phyloP scores from a whole-genome alignment of 2,797 vertebrate genomes.

The Leptodactylus fallax region DNA sequence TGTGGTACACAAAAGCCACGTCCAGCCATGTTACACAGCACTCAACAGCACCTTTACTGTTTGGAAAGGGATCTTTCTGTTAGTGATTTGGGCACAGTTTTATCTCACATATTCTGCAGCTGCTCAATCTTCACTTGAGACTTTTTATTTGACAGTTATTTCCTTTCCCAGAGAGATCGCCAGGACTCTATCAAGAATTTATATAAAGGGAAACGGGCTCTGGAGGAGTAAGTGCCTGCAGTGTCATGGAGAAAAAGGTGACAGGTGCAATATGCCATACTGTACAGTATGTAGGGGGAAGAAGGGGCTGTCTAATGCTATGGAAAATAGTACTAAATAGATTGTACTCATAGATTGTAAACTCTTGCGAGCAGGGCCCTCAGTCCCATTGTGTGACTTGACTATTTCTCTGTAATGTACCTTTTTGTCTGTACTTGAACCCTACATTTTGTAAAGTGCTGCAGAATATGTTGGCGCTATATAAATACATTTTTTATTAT shows the following conservation, averaged over 20 bases:
- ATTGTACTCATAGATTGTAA: too few species aligned
- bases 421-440: too few species aligned
- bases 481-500: too few species aligned
- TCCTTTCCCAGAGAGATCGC: constrained; percentile 67
- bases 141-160: constrained; percentile 75
- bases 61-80: background rate
- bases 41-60: constrained; percentile 27
- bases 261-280: background rate
- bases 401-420: too few species aligned
- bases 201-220: constrained; percentile 63
- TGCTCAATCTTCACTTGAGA: constrained; percentile 56
- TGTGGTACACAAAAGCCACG: background rate
- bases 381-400: too few species aligned
- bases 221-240: constrained; percentile 11
- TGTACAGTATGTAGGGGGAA: background rate
- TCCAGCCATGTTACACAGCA: background rate
- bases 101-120: constrained; percentile 58
- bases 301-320: background rate
- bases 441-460: too few species aligned
- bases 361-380: too few species aligned
- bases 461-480: too few species aligned
- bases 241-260: constrained; percentile 24
- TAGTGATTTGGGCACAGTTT: background rate
- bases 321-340: too few species aligned
- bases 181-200: constrained; percentile 58